Base-by-base conservation (phyloP, 2,888 invertebrate genomes). In the Parnassius apollo region DNA sequence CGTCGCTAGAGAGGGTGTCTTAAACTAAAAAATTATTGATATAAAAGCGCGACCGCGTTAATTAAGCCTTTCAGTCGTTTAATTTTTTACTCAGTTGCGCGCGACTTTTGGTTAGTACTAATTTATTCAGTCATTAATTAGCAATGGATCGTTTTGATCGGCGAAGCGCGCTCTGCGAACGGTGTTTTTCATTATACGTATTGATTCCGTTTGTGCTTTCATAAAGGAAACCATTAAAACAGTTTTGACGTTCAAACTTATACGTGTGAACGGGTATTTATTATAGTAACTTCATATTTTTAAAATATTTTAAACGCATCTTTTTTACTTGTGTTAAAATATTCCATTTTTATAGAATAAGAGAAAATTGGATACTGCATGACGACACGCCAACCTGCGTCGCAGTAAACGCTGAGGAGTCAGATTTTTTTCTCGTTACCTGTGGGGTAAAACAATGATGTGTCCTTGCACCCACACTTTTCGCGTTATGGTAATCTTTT, bases 1-100 rank as follows among this genome's bases (percentile, higher is more conserved):
- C 1, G 73, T 61, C 52, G 53, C 61, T 65, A 78, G 76, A 80
- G 78, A 82, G 89, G 86, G 89, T 88, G 85, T 88, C 88, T 88
- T 82, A 83, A 88, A 88, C 86, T 87, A 88, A 85, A 86, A 82
- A 83, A 80, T 63, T 91, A 90, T 91, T 89, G 90, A 90, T 89
- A 90, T 87, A 81, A 81, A 85, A 84, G 80, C 77, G 76, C 70
- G 79, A 78, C 72, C 76, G 74, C 85, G 83, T 83, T 91, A 91
- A 91, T 91, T 91, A 89, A 86, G 85, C 83, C 78, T 88, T 90
- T 88, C 77, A 88, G 69, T 85, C 85, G 80, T 88, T 85, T 83
- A 88, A 88, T 81, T 87, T 88, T 86, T 85, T 80, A 83, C 82
- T 80, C 75, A 78, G 82, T 80, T 85, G 78, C 82, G 78, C 71